Evolutionary conservation across 2,888 invertebrate genomes (phyloP).

Genomic region (Isotomurus palustris): DNA sequence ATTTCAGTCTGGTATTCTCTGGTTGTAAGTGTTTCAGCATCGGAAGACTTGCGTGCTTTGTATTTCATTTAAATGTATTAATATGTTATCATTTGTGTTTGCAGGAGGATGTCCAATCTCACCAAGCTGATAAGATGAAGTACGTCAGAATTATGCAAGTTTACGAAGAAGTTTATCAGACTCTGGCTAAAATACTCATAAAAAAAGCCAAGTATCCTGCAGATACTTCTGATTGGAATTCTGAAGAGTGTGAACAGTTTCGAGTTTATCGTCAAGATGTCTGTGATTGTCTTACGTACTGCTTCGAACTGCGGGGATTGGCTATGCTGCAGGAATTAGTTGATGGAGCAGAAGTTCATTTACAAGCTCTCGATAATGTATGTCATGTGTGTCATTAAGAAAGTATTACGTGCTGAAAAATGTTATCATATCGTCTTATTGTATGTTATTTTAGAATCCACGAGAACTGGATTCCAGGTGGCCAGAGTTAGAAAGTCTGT

Average conservation of each 20-base stretch:
- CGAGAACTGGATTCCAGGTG: slow-evolving; percentile 27
- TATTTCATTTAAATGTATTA: neutral
- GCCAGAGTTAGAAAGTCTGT: slow-evolving; percentile 39
- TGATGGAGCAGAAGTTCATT: slow-evolving; percentile 32
- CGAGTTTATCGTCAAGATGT: slow-evolving; percentile 44
- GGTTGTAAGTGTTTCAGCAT: slow-evolving; percentile 36
- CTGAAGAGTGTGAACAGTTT: slow-evolving; percentile 43
- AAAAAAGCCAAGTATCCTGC: slow-evolving; percentile 39
- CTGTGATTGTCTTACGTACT: slow-evolving; percentile 42
- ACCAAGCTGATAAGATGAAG: slow-evolving; percentile 33
- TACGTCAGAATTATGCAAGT: slow-evolving; percentile 43
- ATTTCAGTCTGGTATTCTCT: slow-evolving; percentile 45
- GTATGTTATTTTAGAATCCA: slow-evolving; percentile 22
- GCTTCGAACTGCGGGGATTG: slow-evolving; percentile 43
- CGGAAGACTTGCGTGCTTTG: neutral
- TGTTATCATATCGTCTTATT: neutral
- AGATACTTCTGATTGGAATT: slow-evolving; percentile 38
- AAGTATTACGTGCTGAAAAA: neutral
- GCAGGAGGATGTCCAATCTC: slow-evolving; percentile 41
- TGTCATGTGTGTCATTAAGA: neutral
- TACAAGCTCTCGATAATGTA: slow-evolving; percentile 36
- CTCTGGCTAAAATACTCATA: slow-evolving; percentile 40
- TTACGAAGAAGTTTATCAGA: slow-evolving; percentile 44
- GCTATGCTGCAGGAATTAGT: slow-evolving; percentile 43
- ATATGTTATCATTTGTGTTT: neutral